Conservation (phyloP, 2,113 vertebrate genomes). For the Protobothrops mucrosquamatus region DNA sequence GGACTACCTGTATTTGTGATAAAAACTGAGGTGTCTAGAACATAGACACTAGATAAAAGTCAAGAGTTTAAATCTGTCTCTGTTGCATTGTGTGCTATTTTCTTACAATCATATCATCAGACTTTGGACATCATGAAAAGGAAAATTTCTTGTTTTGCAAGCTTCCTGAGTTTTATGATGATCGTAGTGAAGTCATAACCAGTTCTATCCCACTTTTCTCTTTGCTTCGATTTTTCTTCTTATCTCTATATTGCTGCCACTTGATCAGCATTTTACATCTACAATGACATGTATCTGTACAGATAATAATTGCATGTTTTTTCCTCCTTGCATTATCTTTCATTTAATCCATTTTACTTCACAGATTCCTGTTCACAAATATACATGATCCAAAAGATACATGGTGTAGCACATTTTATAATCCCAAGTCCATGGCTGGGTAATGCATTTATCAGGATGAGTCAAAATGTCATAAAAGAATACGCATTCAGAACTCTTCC, state of each 20-base stretch:
- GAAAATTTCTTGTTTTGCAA: neutral
- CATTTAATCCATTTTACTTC: neutral
- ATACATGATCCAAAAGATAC: neutral
- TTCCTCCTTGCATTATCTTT: neutral
- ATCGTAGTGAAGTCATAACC: neutral
- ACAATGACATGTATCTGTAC: neutral
- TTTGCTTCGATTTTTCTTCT: neutral
- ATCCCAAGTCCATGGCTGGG: too few relatives aligned
- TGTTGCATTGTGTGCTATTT: neutral
- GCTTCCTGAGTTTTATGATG: neutral
- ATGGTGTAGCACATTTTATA: neutral
- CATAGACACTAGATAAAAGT: neutral
- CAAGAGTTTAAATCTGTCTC: neutral
- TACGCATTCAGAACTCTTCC: too few relatives aligned
- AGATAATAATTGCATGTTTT: neutral
- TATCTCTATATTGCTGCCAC: neutral
- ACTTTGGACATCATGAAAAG: neutral
- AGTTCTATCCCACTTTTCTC: neutral
- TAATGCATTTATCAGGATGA: too few relatives aligned
- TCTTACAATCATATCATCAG: neutral
- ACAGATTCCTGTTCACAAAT: neutral
- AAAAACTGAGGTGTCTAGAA: neutral
- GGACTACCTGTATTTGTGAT: neutral
- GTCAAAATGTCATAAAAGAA: too few relatives aligned
- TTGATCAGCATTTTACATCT: neutral